Evolutionary conservation across 1,140 invertebrate genomes (phyloP).

Genomic region (Caenorhabditis brenneri): DNA sequence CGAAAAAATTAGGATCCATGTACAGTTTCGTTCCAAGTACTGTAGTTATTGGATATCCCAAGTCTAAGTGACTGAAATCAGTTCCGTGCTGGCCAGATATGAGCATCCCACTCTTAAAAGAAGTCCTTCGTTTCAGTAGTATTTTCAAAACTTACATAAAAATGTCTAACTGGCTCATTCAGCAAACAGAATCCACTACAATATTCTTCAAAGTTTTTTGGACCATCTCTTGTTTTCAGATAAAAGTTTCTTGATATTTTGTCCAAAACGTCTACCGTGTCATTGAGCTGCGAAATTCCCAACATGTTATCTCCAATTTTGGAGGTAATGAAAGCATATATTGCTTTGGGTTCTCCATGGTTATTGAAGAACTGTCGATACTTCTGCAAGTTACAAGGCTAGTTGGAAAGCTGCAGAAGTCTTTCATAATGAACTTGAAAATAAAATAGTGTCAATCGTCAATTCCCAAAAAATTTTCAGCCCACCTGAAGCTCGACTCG

Average conservation of each 20-base stretch:
- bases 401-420: no score
- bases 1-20: conserved; percentile 70
- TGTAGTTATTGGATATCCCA: conserved; percentile 70
- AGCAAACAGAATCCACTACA: conserved; percentile 67
- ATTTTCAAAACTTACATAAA: conserved; percentile 65
- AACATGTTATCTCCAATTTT: conserved; percentile 66
- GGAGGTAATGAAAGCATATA: conserved; percentile 66
- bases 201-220: conserved; percentile 63
- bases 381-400: conserved; percentile 58
- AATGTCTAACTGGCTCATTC: conserved; percentile 69
- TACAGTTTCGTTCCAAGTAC: conserved; percentile 67
- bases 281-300: conserved; percentile 64
- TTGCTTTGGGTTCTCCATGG: conserved; percentile 64
- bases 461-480: neutral
- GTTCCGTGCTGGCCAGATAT: conserved; percentile 37
- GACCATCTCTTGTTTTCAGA: conserved; percentile 53
- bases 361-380: conserved; percentile 69
- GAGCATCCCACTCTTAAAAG: conserved; percentile 53
- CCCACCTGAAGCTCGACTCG: conserved; percentile 61
- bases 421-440: no score
- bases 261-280: conserved; percentile 64
- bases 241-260: conserved; percentile 61
- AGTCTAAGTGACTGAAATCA: conserved; percentile 63
- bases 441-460: no score
- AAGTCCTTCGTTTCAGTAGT: neutral